Base-by-base conservation (phyloP, 1,140 invertebrate genomes). In the Cydia amplana region DNA sequence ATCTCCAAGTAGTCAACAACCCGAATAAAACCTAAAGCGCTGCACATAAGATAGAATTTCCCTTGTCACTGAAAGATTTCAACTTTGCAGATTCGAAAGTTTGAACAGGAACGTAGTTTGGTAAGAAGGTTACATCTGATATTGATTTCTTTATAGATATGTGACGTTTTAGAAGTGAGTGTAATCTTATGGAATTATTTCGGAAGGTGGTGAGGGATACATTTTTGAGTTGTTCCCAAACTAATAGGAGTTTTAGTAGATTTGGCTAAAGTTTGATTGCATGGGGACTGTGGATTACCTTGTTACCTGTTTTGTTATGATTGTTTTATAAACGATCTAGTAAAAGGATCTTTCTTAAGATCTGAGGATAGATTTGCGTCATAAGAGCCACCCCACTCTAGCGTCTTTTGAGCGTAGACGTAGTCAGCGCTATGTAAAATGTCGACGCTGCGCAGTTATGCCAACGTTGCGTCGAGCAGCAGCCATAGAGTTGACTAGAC, bases 221-320 rank as follows among this genome's bases (percentile, higher is more conserved):
- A 60, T 60, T 60, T 60, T 60, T 60, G n/a, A 60, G 55, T 60
- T 60, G 55, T 60, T 60, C 55, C 12, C 55, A 23, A 60, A 60
- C 55, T 60, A 60, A 60, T 60, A 60, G 55, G 55, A 60, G 55
- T 60, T 60, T 60, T 60, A 60, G 55, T 23, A 20, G 55, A 55
- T 60, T 60, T 60, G 55, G 20, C 18, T 23, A 60, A 60, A 60
- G 55, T 60, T 60, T 60, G 55, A 60, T 60, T 60, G 55, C 55
- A 23, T n/a, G 55, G 55, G 55, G 20, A 60, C 20, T 20, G 55
- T 23, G 16, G 51, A 55, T 55, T 55, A 55, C 49, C 49, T 51
- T 18, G 49, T 51, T 51, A 51, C 51, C 16, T 18, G 51, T 9
- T 60, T 60, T 60, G 18, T 23, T 60, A 4, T 23, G 18, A 60